Percentiles rank a stretch among this genome's conserved stretches.
phyloP scores from a whole-genome alignment of 1,140 invertebrate species.

The Hycleus phaleratus region DNA sequence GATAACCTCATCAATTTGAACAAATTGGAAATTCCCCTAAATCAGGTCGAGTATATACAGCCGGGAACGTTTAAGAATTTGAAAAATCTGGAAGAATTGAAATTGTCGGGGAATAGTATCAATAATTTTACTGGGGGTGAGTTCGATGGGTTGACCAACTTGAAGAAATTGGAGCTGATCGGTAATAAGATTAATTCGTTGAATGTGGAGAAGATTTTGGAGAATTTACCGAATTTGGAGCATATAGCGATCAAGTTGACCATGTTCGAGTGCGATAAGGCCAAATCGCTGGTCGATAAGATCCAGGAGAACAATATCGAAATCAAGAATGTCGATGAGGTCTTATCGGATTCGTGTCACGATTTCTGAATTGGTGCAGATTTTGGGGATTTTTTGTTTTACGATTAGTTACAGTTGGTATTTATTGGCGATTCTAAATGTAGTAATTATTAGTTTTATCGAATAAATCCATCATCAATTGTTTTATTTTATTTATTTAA shows the following conservation, averaged over 20 bases:
- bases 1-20: constrained; percentile 5
- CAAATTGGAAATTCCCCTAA: constrained; percentile 3
- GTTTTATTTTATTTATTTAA: too few relatives aligned
- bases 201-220: constrained; percentile 7
- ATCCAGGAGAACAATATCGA: constrained; percentile 10
- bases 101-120: constrained; percentile 11
- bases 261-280: constrained; percentile 3
- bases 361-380: background rate
- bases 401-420: too few relatives aligned
- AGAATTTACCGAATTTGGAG: constrained; percentile 4
- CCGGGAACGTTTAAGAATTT: constrained; percentile 12
- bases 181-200: constrained; percentile 11
- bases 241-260: constrained; percentile 8
- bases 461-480: too few relatives aligned
- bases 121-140: constrained; percentile 9
- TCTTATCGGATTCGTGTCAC: constrained; percentile 1
- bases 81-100: constrained; percentile 9
- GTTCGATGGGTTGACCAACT: constrained; percentile 3
- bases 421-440: too few relatives aligned
- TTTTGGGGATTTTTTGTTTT: too few relatives aligned
- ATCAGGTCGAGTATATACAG: constrained; percentile 10
- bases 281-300: constrained; percentile 3
- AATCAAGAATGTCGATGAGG: constrained; percentile 10
- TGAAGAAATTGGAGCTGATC: constrained; percentile 5
- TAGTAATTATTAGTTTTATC: too few relatives aligned